A percentile compares a stretch with the other conserved stretches of the same genome.
These are phyloP conservation scores for Delia radicum DNA, from an alignment of 1,140 invertebrate genomes.

Conservation along the genomic window DNA sequence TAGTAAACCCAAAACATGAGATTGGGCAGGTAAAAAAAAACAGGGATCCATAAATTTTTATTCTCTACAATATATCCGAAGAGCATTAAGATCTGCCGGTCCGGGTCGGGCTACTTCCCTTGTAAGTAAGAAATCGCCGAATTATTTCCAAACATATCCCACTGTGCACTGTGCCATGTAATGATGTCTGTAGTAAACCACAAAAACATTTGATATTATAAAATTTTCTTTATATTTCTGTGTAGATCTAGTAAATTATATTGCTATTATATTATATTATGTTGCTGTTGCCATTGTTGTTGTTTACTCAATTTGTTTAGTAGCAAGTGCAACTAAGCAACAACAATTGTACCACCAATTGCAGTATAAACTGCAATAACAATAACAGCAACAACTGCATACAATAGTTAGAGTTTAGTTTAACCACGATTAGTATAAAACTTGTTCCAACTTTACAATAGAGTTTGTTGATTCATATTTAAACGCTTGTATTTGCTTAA, in stretches of 20 bases:
- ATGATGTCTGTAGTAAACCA: neutral
- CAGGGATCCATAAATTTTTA: too few species aligned
- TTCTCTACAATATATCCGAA: too few species aligned
- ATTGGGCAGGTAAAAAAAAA: too few species aligned
- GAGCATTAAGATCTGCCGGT: too few species aligned
- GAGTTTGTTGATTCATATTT: slow-evolving; percentile 1
- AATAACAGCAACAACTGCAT: neutral
- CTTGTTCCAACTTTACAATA: neutral
- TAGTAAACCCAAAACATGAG: too few species aligned
- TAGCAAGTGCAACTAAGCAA: neutral
- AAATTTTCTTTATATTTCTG: too few species aligned
- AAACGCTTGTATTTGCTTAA: neutral
- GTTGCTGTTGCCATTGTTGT: neutral
- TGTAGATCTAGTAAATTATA: neutral
- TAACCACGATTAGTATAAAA: neutral
- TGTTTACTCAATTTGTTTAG: neutral
- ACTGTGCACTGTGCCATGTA: too few species aligned
- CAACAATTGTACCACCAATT: neutral
- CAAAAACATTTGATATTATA: neutral
- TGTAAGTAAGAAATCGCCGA: too few species aligned
- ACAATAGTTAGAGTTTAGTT: neutral
- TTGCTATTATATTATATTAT: neutral
- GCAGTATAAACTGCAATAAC: neutral
- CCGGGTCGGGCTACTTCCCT: too few species aligned
- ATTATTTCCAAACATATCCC: too few species aligned